Percentiles rank a stretch among this genome's conserved stretches.
phyloP scores from a whole-genome alignment of 2,113 vertebrate species.

The Fulica atra region DNA sequence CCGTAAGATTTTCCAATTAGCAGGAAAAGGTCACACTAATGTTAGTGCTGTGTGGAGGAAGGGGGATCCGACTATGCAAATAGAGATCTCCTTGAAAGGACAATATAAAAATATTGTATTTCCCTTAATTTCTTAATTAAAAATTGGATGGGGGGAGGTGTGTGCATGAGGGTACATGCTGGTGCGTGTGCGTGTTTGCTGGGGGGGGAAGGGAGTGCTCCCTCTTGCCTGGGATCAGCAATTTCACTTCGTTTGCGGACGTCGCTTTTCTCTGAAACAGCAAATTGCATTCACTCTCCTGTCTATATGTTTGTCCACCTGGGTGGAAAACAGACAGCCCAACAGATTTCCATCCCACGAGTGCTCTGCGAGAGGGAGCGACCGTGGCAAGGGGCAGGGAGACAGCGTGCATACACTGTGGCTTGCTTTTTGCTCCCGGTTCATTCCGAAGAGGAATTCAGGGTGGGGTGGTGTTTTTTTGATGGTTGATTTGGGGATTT shows the following conservation, averaged over 20 bases:
- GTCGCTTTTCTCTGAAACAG: constrained; percentile 18
- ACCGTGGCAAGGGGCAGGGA: neutral
- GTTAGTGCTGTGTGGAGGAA: constrained; percentile 78
- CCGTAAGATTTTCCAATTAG: constrained; percentile 98
- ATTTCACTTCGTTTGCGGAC: neutral
- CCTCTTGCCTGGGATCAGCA: neutral
- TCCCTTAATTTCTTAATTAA: constrained; percentile 51
- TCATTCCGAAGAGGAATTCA: neutral
- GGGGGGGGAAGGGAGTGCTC: neutral
- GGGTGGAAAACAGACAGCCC: neutral
- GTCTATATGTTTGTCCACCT: neutral
- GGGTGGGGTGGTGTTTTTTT: too few relatives aligned
- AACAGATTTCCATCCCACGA: neutral
- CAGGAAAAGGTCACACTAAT: constrained; percentile 93
- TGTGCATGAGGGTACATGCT: neutral
- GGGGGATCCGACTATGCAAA: constrained; percentile 79
- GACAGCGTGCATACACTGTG: rapidly evolving
- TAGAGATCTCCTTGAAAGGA: constrained; percentile 81
- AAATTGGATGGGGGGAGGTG: neutral
- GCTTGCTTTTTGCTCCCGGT: neutral
- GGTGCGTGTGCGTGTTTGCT: neutral
- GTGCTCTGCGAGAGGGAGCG: neutral
- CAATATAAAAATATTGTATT: constrained; percentile 60
- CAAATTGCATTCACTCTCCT: neutral
- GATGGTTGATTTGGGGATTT: neutral